phyloP scores from a whole-genome alignment of 2,888 invertebrate species.

The Leptarthrus brevirostris region DNA sequence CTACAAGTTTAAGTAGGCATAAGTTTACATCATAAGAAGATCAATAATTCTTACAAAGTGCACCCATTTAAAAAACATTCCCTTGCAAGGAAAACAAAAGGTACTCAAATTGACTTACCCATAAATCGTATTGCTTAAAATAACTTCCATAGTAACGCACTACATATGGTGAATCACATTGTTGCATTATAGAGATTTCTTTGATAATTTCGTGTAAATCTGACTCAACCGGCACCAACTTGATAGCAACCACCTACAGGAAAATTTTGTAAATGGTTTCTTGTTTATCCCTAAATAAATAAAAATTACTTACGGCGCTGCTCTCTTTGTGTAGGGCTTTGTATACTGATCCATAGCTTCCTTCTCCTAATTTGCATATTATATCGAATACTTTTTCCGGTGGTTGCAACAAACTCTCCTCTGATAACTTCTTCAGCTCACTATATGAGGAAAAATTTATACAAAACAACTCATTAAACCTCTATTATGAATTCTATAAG shows the following conservation, averaged over 20 bases:
- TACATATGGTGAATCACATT: constrained; percentile 99
- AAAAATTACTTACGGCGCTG: constrained; percentile 70
- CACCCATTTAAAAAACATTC: neutral
- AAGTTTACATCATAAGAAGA: constrained; percentile 27
- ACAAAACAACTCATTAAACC: too few relatives aligned
- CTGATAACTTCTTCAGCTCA: constrained; percentile 94
- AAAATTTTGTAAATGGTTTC: constrained; percentile 5
- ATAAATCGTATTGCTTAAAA: constrained; percentile 98
- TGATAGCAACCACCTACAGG: constrained; percentile 85
- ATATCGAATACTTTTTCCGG: constrained; percentile 99
- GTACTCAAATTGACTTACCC: constrained; percentile 73
- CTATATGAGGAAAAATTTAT: constrained; percentile 66
- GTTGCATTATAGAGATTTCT: constrained; percentile 99
- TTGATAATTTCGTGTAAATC: constrained; percentile 99
- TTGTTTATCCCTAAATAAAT: constrained; percentile 67
- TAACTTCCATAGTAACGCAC: constrained; percentile 99
- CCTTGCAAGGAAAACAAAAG: neutral
- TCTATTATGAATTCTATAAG: too few relatives aligned
- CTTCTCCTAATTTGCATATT: constrained; percentile 98
- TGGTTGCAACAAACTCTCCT: constrained; percentile 95
- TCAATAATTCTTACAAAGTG: constrained; percentile 27
- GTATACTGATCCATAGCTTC: constrained; percentile 97
- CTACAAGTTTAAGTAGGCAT: constrained; percentile 67
- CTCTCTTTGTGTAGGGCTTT: constrained; percentile 99
- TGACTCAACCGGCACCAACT: constrained; percentile 99